A percentile compares a stretch with the other conserved stretches of the same genome.
phyloP scores from a whole-genome alignment of 2,888 invertebrate species.

The Apoda limacodes region DNA sequence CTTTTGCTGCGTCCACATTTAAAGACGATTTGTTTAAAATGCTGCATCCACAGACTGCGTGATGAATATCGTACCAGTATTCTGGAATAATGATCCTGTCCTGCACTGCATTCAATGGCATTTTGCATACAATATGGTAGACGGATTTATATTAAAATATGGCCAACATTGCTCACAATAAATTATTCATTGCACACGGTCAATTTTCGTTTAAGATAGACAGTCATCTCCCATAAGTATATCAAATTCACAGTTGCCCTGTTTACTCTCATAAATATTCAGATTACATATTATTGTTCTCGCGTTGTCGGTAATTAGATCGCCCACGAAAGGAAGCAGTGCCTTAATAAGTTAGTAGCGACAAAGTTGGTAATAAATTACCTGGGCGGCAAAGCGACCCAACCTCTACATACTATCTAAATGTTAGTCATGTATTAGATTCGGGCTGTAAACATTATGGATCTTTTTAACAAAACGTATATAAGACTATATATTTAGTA shows the following conservation, averaged over 20 bases:
- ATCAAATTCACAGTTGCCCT: slow-evolving; percentile 54
- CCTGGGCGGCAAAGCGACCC: slow-evolving; percentile 25
- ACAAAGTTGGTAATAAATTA: slow-evolving; percentile 55
- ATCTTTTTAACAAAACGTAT: background rate
- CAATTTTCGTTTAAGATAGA: slow-evolving; percentile 63
- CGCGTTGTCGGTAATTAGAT: slow-evolving; percentile 65
- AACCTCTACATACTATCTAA: slow-evolving; percentile 7
- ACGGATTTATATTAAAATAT: slow-evolving; percentile 70
- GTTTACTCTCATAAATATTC: slow-evolving; percentile 58
- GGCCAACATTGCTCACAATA: slow-evolving; percentile 63
- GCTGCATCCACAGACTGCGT: slow-evolving; percentile 47
- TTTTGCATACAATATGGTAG: slow-evolving; percentile 70
- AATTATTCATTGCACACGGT: slow-evolving; percentile 66
- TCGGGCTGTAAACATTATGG: background rate
- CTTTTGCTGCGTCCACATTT: slow-evolving; percentile 32
- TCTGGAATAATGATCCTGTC: slow-evolving; percentile 67
- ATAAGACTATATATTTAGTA: too few relatives aligned
- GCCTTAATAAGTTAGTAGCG: slow-evolving; percentile 52
- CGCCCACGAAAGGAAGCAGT: slow-evolving; percentile 59
- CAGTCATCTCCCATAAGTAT: slow-evolving; percentile 35
- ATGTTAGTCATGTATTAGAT: background rate
- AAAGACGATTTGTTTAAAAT: slow-evolving; percentile 69
- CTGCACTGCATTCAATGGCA: slow-evolving; percentile 67
- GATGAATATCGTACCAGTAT: slow-evolving; percentile 65
- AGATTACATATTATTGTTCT: slow-evolving; percentile 64